These are phyloP conservation scores for Pristionchus exspectatus DNA, from an alignment of 2,888 invertebrate genomes.

Conservation along the genomic window DNA sequence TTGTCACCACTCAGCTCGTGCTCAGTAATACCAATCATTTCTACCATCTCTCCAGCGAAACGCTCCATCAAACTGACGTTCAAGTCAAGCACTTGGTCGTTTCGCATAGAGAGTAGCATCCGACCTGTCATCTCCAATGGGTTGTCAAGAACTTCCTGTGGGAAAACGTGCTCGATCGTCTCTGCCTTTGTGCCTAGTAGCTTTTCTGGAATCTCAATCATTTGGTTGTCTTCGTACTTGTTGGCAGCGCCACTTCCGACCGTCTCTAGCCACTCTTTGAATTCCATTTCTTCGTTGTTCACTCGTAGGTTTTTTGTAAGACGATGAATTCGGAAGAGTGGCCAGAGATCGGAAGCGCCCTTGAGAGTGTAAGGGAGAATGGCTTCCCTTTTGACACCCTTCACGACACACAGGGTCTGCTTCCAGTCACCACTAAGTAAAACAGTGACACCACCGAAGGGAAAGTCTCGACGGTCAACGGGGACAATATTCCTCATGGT, in stretches of 20 bases:
- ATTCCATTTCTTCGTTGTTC: neutral
- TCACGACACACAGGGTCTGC: slow-evolving; percentile 20
- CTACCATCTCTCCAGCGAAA: neutral
- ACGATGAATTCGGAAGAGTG: neutral
- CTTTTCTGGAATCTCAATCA: neutral
- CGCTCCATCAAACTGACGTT: neutral
- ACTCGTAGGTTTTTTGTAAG: slow-evolving; percentile 25
- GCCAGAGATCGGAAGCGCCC: slow-evolving; percentile 8
- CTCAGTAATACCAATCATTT: neutral
- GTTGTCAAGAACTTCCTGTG: neutral
- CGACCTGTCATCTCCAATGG: neutral
- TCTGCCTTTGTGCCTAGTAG: neutral
- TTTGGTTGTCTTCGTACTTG: neutral
- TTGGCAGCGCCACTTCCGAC: neutral
- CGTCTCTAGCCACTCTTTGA: slow-evolving; percentile 17
- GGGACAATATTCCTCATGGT: slow-evolving; percentile 6
- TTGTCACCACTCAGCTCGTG: neutral
- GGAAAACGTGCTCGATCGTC: no score
- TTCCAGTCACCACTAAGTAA: slow-evolving; percentile 41
- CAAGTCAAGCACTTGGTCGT: neutral
- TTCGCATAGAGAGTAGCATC: neutral
- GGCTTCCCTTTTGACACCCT: neutral
- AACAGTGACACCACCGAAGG: slow-evolving; percentile 29
- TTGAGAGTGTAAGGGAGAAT: slow-evolving; percentile 42
- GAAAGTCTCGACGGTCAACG: neutral